Base-by-base conservation (phyloP, 1,140 invertebrate species). In the Augochlora pura region DNA sequence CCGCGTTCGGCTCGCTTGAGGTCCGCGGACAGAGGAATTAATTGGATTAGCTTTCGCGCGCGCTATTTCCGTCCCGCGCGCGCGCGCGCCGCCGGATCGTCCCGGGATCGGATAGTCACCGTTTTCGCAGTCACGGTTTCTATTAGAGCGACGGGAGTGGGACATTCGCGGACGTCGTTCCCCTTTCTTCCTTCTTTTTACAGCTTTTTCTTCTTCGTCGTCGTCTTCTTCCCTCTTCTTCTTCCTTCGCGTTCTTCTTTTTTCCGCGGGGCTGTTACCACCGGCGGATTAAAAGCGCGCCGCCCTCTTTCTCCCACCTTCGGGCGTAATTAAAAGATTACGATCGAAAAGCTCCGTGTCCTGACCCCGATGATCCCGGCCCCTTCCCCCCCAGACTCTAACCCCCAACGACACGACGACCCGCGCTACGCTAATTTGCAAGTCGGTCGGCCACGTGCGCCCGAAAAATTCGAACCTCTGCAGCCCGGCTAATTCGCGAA, bases 301-400 rank as follows among this genome's bases (percentile, higher is more conserved):
- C 27, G 9, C 18, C 42, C 12, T 14, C 25, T 3, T 14, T 25
- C 46, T 16, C 39, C 18, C 14, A 57, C 54, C 54, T 46, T 18
- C n/a, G 46, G 46, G 21, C 49, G 63, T 75, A 84, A 85, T 84
- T 84, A 85, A 84, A 85, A 75, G 74, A 85, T 82, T 82, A 78
- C 70, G 60, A 82, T 85, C 66, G 46, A 23, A 81, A 84, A 84
- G 65, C 79, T 68, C 23, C 21, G 59, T 10, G n/a, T n/a, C n/a
- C 54, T 63, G 74, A 18, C 62, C 52, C 46, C 59, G 23, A 63
- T 46, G 49, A 52, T n/a, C 54, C 18, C 54, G 21, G n/a, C 21
- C 5, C 49, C 49, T 8, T 16, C 16, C 38, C 71, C 71, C 16
- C 27, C 21, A 8, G 3, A 14, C 12, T 5, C 39, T 57, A 18